Conservation (phyloP, 2,113 vertebrate genomes). For the Prinia subflava region DNA sequence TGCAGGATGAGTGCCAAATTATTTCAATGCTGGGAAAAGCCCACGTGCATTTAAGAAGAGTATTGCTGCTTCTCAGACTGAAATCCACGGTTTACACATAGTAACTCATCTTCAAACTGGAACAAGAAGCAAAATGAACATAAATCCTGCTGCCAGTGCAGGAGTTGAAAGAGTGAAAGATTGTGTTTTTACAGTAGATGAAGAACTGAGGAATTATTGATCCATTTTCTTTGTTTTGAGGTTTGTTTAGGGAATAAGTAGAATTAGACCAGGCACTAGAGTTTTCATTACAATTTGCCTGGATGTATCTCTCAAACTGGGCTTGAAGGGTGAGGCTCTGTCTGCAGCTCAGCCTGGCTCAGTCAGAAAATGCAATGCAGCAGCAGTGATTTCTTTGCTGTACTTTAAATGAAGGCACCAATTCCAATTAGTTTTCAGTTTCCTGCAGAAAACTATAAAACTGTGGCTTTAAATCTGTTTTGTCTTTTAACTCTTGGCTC, state of each 20-base stretch:
- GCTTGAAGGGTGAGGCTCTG: not conserved
- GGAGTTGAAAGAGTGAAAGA: not conserved
- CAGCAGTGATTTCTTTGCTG: not conserved
- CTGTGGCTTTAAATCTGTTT: not conserved
- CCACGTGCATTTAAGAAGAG: not conserved
- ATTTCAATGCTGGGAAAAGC: not conserved
- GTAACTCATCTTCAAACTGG: not conserved
- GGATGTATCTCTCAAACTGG: not conserved
- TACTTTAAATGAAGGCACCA: not conserved
- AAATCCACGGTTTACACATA: not conserved
- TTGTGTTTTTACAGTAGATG: not conserved
- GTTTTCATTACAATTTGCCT: not conserved
- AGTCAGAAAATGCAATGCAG: not conserved
- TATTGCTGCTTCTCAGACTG: not conserved
- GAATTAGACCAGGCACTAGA: not conserved
- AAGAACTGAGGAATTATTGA: not conserved
- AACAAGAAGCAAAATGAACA: not conserved
- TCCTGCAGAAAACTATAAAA: not conserved
- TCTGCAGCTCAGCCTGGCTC: not conserved
- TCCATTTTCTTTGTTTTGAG: not conserved
- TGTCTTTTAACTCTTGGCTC: not conserved
- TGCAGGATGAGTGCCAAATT: slow-evolving; percentile 38
- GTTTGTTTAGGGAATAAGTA: not conserved
- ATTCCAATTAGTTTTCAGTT: not conserved
- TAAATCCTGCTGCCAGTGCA: not conserved